Evolutionary conservation across 2,113 vertebrate species (phyloP).

Genomic region (Phaethornis superciliosus): DNA sequence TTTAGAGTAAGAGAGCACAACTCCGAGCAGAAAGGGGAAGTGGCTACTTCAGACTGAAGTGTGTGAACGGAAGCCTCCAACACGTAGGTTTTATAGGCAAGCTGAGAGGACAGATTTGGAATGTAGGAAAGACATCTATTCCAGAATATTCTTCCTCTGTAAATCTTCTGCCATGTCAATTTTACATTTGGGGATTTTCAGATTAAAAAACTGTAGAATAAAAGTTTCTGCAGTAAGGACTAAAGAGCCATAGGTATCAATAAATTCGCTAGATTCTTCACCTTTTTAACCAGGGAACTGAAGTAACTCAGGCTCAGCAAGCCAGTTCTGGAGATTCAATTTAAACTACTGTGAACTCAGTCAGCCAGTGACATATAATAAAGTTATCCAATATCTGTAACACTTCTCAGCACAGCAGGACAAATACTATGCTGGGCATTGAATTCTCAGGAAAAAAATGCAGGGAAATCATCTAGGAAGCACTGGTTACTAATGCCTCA

Average conservation of each 20-base stretch:
- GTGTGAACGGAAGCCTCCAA: neutral
- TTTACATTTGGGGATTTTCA: neutral
- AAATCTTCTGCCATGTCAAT: neutral
- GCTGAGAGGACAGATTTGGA: neutral
- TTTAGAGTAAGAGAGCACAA: neutral
- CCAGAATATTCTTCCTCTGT: neutral
- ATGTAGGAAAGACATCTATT: neutral
- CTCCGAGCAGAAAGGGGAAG: neutral
- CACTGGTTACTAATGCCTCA: neutral
- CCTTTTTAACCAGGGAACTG: neutral
- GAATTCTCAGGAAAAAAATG: neutral
- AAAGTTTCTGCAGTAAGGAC: neutral
- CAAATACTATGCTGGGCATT: neutral
- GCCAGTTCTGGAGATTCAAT: neutral
- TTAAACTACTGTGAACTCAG: neutral
- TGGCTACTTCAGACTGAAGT: neutral
- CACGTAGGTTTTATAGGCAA: neutral
- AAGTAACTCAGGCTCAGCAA: neutral
- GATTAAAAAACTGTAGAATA: neutral
- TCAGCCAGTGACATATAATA: neutral
- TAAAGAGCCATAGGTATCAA: neutral
- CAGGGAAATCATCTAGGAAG: neutral
- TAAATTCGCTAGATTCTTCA: neutral
- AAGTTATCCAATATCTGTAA: neutral
- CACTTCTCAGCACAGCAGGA: neutral